phyloP scores from a whole-genome alignment of 2,113 vertebrate species.

The Bubalus kerabau region DNA sequence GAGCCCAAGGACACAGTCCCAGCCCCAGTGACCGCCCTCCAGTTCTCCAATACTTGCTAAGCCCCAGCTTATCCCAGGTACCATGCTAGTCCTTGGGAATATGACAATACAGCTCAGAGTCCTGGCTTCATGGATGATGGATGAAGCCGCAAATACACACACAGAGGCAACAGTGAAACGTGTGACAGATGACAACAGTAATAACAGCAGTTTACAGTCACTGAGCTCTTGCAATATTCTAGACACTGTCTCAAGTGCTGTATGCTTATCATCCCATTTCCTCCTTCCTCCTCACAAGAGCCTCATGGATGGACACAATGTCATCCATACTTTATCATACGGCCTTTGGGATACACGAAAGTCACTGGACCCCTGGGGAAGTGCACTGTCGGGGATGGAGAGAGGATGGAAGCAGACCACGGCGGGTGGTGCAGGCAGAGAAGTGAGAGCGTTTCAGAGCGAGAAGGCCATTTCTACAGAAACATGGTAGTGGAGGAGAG shows the following conservation, averaged over 20 bases:
- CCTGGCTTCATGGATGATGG: not conserved
- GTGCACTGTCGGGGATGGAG: not conserved
- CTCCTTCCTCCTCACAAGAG: not conserved
- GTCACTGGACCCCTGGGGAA: not conserved
- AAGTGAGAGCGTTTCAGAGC: not conserved
- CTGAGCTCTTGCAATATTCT: not conserved
- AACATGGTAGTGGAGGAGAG: not conserved
- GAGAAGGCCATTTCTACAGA: not conserved
- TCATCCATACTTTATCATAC: not conserved
- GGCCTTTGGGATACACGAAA: not conserved
- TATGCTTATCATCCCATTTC: not conserved
- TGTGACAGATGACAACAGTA: not conserved
- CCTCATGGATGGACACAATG: not conserved
- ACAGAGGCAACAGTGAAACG: not conserved
- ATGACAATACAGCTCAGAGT: not conserved
- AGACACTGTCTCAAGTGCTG: not conserved
- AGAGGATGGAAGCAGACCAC: not conserved
- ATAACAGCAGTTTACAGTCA: not conserved
- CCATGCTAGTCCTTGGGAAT: not conserved
- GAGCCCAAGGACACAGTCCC: not conserved
- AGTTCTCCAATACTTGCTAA: not conserved
- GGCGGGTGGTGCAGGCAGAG: not conserved
- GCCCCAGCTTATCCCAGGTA: not conserved
- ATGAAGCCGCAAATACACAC: not conserved
- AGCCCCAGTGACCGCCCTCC: not conserved